Evolutionary conservation across 2,888 invertebrate species (phyloP), one percentile per base, ranked within the genome.

Genomic region (Ramazzottius varieornatus): DNA sequence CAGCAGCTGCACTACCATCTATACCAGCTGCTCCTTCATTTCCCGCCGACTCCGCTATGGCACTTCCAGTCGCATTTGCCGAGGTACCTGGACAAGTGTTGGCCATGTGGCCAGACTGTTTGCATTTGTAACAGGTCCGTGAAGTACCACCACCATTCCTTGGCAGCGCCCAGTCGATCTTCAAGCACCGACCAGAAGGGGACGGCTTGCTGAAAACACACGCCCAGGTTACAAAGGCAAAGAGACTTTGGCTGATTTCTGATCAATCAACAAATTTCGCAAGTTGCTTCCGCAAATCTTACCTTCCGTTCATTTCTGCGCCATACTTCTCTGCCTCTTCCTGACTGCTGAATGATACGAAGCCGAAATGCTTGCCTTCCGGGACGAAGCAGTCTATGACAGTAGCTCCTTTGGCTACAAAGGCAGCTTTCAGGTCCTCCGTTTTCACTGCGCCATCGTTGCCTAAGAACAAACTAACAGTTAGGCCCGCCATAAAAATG

Each of bases 1-100:
- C n/a, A n/a, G n/a, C n/a, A n/a, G n/a, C n/a, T 8, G 40, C 20
- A 40, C 20, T 20, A 8, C 40, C 40, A n/a, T n/a, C n/a, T n/a
- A n/a, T n/a, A 8, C 63, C 64, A 33, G 64, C 64, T 32, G 66
- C 66, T 40, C 66, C 69, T 33, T 65, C 69, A 2, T 68, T 68
- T 2, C 66, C 68, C 20, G 69, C 66, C n/a, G 63, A 67, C n/a
- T n/a, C n/a, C n/a, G 40, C 20, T 13, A 8, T 40, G 40, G 40
- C 40, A 20, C 8, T 40, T 2, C 66, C 69, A 1, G 70, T n/a
- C n/a, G n/a, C n/a, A n/a, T n/a, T n/a, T n/a, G 40, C 8, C 40
- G 40, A 8, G 20, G 40, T 20, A 20, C 40, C 40, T 13, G 40
- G 8, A 20, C 40, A 40, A 20, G 8, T 20, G 8, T 40, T 40